Base-by-base conservation (phyloP, 2,888 invertebrate species). In the Tetropium fuscum region DNA sequence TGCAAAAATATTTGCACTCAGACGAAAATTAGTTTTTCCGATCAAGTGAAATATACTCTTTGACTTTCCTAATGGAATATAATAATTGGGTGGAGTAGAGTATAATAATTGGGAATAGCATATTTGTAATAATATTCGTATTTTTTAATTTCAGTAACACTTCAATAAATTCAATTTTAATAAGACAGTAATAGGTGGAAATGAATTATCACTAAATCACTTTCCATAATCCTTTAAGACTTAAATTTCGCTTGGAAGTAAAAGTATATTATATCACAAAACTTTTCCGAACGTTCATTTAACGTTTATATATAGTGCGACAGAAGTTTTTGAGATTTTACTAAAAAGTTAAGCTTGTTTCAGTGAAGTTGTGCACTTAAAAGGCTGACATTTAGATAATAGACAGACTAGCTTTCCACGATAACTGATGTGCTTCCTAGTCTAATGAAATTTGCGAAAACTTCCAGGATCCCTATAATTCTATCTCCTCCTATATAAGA, bases 241-340 rank as follows among this genome's bases (percentile, higher is more conserved):
- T 48, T 22, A 15, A 15, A 48, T 16, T 48, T 34, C 11, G 13
- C 38, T 20, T 13, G 15, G 19, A 30, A 30, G 32, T 19, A 15
- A 41, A 22, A 11, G 48, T 36, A 36, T 36, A 53, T 53, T 41
- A 41, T 32, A 27, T 41, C 41, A 40, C 41, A 41, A 13, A 53
- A 36, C 41, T 53, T 53, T 40, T 19, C 53, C 13, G 27, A 38
- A 18, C 53, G 22, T 53, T 43, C 40, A 41, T 53, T 53, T 40
- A 27, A 43, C 40, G 20, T 53, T 53, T 32, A 53, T 41, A 41
- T 20, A 27, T 43, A 40, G 19, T 19, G 13, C 27, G 40, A 41
- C 16, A 41, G 11, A 43, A 40, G 32, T 40, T 53, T 41, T 30
- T 41, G 8, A 13, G 22, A 13, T 11, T 30, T 45, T 5, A 27